A percentile compares a stretch with the other conserved stretches of the same genome.
phyloP scores from a whole-genome alignment of 2,888 invertebrate species.

The Tenthredo notha region DNA sequence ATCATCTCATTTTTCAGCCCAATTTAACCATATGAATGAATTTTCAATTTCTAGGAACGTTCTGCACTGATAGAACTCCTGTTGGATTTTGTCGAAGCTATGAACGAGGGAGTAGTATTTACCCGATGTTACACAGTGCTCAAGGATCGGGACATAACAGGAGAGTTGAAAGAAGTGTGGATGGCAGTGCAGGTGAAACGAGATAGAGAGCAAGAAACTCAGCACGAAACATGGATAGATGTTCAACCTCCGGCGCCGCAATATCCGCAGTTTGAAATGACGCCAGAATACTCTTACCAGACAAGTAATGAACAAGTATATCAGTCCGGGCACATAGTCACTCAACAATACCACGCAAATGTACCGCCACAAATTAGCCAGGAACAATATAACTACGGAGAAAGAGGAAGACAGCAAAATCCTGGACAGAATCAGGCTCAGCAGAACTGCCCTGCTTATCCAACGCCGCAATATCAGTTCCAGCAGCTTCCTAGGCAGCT shows the following conservation, averaged over 20 bases:
- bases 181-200: conserved; percentile 84
- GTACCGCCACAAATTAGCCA: conserved; percentile 59
- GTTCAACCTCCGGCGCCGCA: conserved; percentile 70
- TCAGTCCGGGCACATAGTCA: conserved; percentile 60
- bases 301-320: conserved; percentile 66
- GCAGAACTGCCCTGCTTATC: conserved; percentile 67
- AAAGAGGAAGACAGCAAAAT: conserved; percentile 60
- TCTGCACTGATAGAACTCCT: conserved; percentile 85
- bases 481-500: conserved; percentile 68
- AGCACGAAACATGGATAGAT: conserved; percentile 73
- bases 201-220: conserved; percentile 80
- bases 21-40: background rate
- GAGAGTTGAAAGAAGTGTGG: conserved; percentile 88
- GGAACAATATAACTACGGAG: conserved; percentile 65
- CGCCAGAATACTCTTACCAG: conserved; percentile 56
- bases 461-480: conserved; percentile 67
- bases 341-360: conserved; percentile 64
- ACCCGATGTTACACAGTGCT: conserved; percentile 81
- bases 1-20: background rate
- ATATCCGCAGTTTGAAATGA: conserved; percentile 62
- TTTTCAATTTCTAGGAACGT: conserved; percentile 80
- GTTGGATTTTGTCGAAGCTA: conserved; percentile 87
- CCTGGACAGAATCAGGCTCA: conserved; percentile 64
- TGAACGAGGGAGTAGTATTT: conserved; percentile 84
- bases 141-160: conserved; percentile 85